Base-by-base conservation (phyloP, 2,888 invertebrate species). In the Danaus chrysippus region DNA sequence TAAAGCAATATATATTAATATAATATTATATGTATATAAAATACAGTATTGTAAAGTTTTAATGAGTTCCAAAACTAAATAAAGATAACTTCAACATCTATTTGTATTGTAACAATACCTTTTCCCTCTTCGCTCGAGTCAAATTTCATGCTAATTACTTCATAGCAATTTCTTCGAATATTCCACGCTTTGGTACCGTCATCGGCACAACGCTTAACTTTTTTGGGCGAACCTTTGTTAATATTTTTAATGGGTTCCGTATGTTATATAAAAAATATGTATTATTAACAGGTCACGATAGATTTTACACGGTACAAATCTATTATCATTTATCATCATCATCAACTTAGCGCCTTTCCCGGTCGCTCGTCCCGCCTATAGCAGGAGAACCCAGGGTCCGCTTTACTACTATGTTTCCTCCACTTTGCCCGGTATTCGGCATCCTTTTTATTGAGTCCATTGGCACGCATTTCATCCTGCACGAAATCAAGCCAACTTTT, bases 141-240 rank as follows among this genome's bases (percentile, higher is more conserved):
- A 49, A 49, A 49, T 49, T 49, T 49, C 49, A 49, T 49, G 49
- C 49, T 49, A 49, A 49, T 49, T 49, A 49, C 49, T 43, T 56
- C 59, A 54, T 49, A 56, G 41, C 56, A 58, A 59, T 65, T 64
- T 63, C 63, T 42, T 53, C 64, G 59, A 66, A 63, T 65, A 69
- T 69, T 67, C 59, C 70, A 68, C 64, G 65, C 61, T 57, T 62
- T 59, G 65, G 64, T 60, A 58, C 67, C 42, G 56, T 53, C 63
- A 71, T 62, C 66, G 56, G 62, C 63, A 63, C 65, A 61, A 59
- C 64, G 15, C 15, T 43, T n/a, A n/a, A 43, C n/a, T n/a, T 49
- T 17, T 49, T 17, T 11, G n/a, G 17, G 11, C 17, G 17, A 49
- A 10, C 49, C 1, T 43, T 49, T 49, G 15, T 10, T 17, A 49